Base-by-base conservation (phyloP, 1,140 invertebrate species). In the Mizuhopecten yessoensis region DNA sequence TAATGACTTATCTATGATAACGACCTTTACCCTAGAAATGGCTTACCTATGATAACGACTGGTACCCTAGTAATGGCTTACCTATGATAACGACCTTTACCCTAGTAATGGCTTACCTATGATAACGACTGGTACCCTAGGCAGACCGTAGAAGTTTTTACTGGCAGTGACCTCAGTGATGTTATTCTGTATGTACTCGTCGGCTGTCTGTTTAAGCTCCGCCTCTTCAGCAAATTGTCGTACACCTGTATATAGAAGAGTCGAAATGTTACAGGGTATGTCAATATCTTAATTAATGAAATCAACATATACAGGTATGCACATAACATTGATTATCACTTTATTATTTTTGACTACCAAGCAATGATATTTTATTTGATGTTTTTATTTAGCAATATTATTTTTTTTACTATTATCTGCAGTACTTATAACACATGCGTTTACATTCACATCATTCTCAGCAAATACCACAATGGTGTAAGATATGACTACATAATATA, bases 171-270 rank as follows among this genome's bases (percentile, higher is more conserved):
- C 96, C 34, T 97, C 96, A 36, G 96, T 95, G 93, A 98, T 97
- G 97, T 98, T 97, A 92, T 97, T 97, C 15, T 97, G 97, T 92
- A 99, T 98, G 96, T 97, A 98, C 10, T 96, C 95, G 96, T 98
- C 57, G 98, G 97, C 94, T 97, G 97, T 88, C 34, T 97, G 95
- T 33, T 97, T 97, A 90, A 98, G 97, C 75, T 97, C 96, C 87
- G 97, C 97, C 95, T 98, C 97, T 20, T 91, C 86, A 11, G 93
- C 93, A 93, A 90, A 93, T 42, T 45, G 91, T 15, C 95, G 92
- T 7, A 95, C 87, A 42, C 93, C 95, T 95, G 93, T 36, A 93
- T 29, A 92, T 29, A 91, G 20, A 86, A 17, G 29, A 0, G 57
- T 29, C 23, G 36, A 86, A 34, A 34, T 20, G 11, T 91, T 34